Evolutionary conservation across 2,888 invertebrate genomes (phyloP), one percentile per base, ranked within the genome.

Genomic region (Odiellus spinosus): DNA sequence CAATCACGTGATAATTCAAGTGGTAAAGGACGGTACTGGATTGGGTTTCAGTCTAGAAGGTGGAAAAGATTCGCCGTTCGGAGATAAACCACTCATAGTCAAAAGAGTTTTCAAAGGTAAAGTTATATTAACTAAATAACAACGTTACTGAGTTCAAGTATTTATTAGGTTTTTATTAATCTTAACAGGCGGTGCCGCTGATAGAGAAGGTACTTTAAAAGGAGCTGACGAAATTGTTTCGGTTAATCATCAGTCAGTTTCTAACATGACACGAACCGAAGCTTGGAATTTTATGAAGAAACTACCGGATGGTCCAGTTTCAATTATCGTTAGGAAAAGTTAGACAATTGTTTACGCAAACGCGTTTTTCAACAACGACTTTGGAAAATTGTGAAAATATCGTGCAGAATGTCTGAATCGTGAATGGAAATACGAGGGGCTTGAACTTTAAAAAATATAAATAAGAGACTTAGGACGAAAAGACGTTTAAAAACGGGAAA

Each of bases 1-100:
- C 8, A 26, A 26, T 8, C 26, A 21, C 18, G 26, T 44, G 11
- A 63, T 66, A 39, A 55, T 75, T 40, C 67, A 71, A n/a, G 66
- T 75, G 39, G 60, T 62, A 47, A 81, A 80, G 64, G 83, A 82
- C 60, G 86, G 84, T 51, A 81, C 85, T 54, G 91, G 91, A 4
- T 74, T 93, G 47, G 93, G 93, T 44, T 90, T 93, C 67, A 88
- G 90, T 59, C 76, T 93, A 54, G 90, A 91, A 61, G 93, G 93
- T 45, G 93, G 93, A 42, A 78, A 81, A 56, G 87, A 85, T 65
- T 90, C 90, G 19, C 86, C 86, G 5, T 73, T 78, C 51, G 93
- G 93, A 19, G 86, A 91, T 67, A 75, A 78, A 59, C 88, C 91
- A 41, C 75, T 93, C 53, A 76, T 81, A 45, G 78, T 93, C 59